Conservation (phyloP, 2,888 invertebrate genomes). For the Thalpophila matura region DNA sequence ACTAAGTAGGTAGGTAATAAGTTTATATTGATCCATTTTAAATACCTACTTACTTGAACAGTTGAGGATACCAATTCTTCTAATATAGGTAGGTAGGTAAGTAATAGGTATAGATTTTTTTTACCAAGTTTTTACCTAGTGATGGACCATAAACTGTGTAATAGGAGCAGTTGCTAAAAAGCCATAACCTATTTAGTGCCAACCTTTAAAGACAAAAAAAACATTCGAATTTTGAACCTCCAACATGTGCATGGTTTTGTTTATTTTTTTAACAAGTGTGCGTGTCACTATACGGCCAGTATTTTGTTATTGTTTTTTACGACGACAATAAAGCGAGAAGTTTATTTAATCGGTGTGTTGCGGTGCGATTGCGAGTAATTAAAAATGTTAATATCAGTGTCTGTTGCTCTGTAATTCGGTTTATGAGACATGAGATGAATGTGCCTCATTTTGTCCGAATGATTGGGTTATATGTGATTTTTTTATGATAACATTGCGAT, state of each 20-base stretch:
- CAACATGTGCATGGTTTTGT: conserved; percentile 77
- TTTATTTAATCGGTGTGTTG: conserved; percentile 67
- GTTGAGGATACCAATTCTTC: too few species aligned
- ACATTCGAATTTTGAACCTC: conserved; percentile 48
- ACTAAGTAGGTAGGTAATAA: too few species aligned
- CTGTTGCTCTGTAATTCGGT: conserved; percentile 58
- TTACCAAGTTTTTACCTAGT: too few species aligned
- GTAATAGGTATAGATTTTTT: too few species aligned
- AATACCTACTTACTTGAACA: too few species aligned
- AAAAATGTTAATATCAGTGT: conserved; percentile 64
- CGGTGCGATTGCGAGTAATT: conserved; percentile 66
- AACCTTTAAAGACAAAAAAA: conserved; percentile 30
- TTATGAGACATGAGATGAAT: conserved; percentile 57
- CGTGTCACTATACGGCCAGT: conserved; percentile 80
- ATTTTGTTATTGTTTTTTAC: conserved; percentile 84
- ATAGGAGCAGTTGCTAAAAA: conserved; percentile 32
- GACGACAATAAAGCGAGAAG: conserved; percentile 74
- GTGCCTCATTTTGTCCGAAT: conserved; percentile 31
- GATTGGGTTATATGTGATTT: conserved; percentile 25
- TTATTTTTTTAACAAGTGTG: conserved; percentile 83
- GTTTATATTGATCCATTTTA: too few species aligned
- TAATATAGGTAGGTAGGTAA: too few species aligned
- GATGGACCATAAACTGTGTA: too few species aligned
- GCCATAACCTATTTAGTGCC: conserved; percentile 41
- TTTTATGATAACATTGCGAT: conserved; percentile 10